Evolutionary conservation across 2,797 vertebrate species (phyloP).

Genomic region (Lepilemur septentrionalis): DNA sequence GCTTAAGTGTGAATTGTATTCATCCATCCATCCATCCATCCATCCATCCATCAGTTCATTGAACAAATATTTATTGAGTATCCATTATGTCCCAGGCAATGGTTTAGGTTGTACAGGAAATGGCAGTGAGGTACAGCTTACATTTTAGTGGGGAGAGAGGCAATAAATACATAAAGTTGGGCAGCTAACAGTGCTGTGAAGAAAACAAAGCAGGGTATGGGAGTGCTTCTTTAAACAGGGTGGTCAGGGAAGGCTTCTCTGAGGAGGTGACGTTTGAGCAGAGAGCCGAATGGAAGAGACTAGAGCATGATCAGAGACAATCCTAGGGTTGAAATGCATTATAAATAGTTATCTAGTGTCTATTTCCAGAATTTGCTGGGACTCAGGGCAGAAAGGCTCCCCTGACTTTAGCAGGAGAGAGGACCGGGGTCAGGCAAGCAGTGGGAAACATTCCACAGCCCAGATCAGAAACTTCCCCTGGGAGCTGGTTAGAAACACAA

Average conservation of each 20-base stretch:
- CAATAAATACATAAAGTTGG: background rate
- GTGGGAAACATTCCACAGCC: background rate
- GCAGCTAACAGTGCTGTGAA: background rate
- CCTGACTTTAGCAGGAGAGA: background rate
- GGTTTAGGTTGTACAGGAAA: background rate
- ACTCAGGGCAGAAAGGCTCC: background rate
- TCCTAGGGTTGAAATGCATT: background rate
- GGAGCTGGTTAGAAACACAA: background rate
- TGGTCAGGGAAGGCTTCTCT: background rate
- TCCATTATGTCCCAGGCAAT: background rate
- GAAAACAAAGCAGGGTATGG: background rate
- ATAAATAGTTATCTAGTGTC: background rate
- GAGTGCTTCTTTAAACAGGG: background rate
- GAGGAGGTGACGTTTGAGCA: background rate
- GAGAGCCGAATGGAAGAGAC: background rate
- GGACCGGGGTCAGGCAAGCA: background rate
- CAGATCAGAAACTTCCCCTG: background rate
- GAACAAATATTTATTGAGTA: conserved; percentile 22
- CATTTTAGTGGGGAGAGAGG: background rate
- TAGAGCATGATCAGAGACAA: background rate
- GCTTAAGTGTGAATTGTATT: conserved; percentile 21
- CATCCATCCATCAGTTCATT: background rate
- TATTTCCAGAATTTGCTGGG: conserved; percentile 21
- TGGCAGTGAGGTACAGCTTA: background rate
- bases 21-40: background rate